A percentile compares a stretch with the other conserved stretches of the same genome.
phyloP scores from a whole-genome alignment of 2,888 invertebrate genomes.

The Lasioglossum zephyrum region DNA sequence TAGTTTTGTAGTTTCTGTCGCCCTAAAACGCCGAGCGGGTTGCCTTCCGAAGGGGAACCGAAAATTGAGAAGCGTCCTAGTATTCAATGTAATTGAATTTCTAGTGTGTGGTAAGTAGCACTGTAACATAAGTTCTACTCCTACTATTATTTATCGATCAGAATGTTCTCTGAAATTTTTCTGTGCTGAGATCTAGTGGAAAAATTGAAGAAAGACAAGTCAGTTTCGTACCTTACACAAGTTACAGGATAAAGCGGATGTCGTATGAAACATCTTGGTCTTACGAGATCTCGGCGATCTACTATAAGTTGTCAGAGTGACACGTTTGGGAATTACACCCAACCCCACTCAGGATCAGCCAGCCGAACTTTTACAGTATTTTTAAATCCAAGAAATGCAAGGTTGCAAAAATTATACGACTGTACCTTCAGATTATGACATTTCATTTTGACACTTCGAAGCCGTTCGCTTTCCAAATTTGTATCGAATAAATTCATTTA shows the following conservation, averaged over 20 bases:
- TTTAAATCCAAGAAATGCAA: neutral
- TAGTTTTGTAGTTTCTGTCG: too few relatives aligned
- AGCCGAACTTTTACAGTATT: neutral
- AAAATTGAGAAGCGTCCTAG: too few relatives aligned
- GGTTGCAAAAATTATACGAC: neutral
- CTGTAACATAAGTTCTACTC: neutral
- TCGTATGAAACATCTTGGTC: neutral
- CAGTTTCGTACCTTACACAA: neutral
- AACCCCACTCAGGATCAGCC: neutral
- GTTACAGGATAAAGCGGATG: neutral
- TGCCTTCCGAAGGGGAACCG: too few relatives aligned
- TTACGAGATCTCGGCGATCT: neutral
- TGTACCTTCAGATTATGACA: neutral
- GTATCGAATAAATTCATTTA: neutral
- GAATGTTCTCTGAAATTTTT: neutral
- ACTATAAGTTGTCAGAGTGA: neutral
- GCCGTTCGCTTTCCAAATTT: neutral
- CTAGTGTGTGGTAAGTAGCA: neutral
- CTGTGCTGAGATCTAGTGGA: neutral
- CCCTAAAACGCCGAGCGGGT: too few relatives aligned
- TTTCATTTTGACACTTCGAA: neutral
- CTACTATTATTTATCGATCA: neutral
- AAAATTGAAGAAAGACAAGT: neutral
- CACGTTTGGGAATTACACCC: neutral
- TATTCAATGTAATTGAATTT: neutral